Percentiles rank a stretch among this genome's conserved stretches.
These are phyloP conservation scores for Addax nasomaculatus DNA, from an alignment of 2,113 vertebrate species.

Conservation along the genomic window DNA sequence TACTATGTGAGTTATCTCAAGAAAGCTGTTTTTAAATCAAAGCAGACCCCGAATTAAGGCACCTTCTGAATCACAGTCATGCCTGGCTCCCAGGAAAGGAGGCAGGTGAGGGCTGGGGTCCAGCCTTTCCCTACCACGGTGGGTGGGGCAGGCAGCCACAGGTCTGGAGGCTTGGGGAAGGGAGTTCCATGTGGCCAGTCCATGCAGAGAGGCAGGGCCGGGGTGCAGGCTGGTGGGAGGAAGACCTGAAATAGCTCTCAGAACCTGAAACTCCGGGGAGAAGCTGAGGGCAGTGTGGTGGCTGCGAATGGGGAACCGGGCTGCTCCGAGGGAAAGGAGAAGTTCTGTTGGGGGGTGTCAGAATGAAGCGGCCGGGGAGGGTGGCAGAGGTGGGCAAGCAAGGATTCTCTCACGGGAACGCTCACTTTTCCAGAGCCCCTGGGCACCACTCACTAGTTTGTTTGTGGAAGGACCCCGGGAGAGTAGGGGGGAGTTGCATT, in stretches of 20 bases:
- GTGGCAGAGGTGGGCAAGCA: accelerated
- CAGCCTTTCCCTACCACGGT: not conserved
- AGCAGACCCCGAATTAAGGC: not conserved
- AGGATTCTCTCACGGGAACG: not conserved
- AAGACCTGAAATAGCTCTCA: slow-evolving; percentile 20
- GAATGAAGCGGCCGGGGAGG: not conserved
- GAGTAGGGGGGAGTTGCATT: not conserved
- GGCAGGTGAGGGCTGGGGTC: not conserved
- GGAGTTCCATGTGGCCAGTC: not conserved
- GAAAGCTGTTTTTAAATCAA: not conserved
- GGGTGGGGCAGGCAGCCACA: not conserved
- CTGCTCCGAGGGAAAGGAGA: slow-evolving; percentile 33
- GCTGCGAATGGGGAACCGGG: not conserved
- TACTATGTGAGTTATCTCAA: not conserved
- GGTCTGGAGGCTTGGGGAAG: not conserved
- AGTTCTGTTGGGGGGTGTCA: not conserved
- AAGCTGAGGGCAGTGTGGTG: slow-evolving; percentile 35
- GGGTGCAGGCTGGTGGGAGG: not conserved
- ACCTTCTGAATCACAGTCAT: accelerated
- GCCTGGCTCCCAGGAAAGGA: not conserved
- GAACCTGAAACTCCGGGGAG: slow-evolving; percentile 39
- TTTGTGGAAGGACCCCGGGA: not conserved
- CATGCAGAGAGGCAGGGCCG: not conserved
- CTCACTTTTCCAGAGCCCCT: not conserved
- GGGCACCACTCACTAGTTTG: not conserved